Evolutionary conservation across 1,140 invertebrate species (phyloP).

Genomic region (Monomorium pharaonis): DNA sequence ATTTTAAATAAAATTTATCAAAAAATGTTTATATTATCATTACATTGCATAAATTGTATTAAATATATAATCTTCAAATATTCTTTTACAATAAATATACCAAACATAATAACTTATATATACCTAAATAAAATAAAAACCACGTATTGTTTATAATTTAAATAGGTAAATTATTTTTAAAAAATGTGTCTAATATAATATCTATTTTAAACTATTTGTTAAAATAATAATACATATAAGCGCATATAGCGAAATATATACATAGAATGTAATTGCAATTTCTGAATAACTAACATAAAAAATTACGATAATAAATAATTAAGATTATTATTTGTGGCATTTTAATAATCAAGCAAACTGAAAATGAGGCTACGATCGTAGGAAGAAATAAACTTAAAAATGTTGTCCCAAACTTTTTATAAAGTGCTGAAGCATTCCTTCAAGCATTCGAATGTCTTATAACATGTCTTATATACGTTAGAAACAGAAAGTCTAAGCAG

Average conservation of each 20-base stretch:
- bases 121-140: too few relatives aligned
- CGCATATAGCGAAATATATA: not conserved
- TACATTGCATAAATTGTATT: not conserved
- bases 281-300: not conserved
- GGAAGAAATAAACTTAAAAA: conserved; percentile 5
- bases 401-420: not conserved
- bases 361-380: not conserved
- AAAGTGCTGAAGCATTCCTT: not conserved
- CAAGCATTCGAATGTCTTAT: conserved; percentile 6
- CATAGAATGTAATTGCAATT: conserved; percentile 19
- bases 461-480: not conserved
- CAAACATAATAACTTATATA: not conserved
- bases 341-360: conserved; percentile 4
- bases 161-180: not conserved
- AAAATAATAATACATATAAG: not conserved
- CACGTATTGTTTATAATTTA: conserved; percentile 5
- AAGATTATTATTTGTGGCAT: conserved; percentile 1
- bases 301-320: not conserved
- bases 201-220: not conserved
- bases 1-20: not conserved
- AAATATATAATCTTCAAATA: not conserved
- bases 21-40: not conserved
- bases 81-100: not conserved
- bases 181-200: conserved; percentile 5
- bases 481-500: not conserved